Base-by-base conservation (phyloP, 2,888 invertebrate species). In the Creontiades dilutus region DNA sequence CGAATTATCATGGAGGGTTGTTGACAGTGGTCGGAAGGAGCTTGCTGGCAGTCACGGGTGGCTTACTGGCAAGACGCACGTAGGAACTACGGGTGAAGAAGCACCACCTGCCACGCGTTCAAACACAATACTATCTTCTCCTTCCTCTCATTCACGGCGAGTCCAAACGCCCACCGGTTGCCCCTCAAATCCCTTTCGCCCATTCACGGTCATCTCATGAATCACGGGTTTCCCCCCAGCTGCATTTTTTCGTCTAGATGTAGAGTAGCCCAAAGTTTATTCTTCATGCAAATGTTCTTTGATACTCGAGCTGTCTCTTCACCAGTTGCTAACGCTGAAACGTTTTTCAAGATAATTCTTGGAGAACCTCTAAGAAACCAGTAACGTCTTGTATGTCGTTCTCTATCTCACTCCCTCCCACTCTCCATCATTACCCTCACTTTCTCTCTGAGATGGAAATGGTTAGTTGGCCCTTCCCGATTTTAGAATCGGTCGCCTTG, bases 11-110 rank as follows among this genome's bases (percentile, higher is more conserved):
- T 47, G 47, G 27, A 55, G 88, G 88, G 90, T 88, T 90, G 90
- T 90, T 90, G 90, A 90, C 90, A 90, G 88, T 84, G 84, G 90
- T 88, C 89, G 84, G 88, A 88, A 88, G 57, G 80, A 88, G 88
- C 88, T 76, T 78, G 78, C 78, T 78, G 78, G 88, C 78, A 90
- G 90, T 90, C 90, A 90, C 90, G 90, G 90, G 90, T 90, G 90
- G 90, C 89, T 90, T 90, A 90, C 90, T 14, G 85, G 90, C 85
- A 86, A 90, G 90, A 90, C 81, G 90, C 81, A 85, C 90, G 84
- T 90, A 61, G 90, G 90, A 90, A 90, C 61, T 81, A 90, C 90
- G 90, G 90, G 90, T 90, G 90, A 90, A 81, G 90, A 78, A 85
- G 85, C 90, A 85, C 90, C 88, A 90, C 90, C 90, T 90, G 90